phyloP scores from a whole-genome alignment of 1,140 invertebrate genomes.

The Platyscapa corneri region DNA sequence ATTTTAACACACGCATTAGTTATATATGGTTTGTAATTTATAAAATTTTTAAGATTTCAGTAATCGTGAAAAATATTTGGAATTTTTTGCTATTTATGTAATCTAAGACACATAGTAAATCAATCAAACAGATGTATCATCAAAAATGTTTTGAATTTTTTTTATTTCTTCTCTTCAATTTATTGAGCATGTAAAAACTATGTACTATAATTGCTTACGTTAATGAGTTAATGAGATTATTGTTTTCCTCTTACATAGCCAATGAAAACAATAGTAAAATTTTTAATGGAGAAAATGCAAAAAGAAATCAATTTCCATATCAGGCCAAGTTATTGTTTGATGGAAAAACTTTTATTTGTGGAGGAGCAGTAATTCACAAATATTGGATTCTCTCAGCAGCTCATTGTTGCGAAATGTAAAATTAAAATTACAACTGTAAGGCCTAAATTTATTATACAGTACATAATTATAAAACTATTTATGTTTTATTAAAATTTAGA shows the following conservation, averaged over 20 bases:
- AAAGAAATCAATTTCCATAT: not conserved
- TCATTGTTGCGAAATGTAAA: not conserved
- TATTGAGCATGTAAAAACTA: no score
- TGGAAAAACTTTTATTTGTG: not conserved
- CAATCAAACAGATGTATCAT: no score
- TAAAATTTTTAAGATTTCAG: not conserved
- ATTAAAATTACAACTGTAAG: not conserved
- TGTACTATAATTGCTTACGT: no score
- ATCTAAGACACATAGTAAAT: not conserved
- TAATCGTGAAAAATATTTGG: no score
- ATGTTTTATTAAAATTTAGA: no score
- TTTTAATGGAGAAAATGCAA: not conserved
- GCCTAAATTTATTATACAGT: not conserved
- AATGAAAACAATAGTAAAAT: not conserved
- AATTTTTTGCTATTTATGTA: not conserved
- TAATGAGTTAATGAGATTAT: no score
- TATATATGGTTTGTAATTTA: not conserved
- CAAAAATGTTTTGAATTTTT: no score
- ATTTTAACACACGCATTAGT: not conserved
- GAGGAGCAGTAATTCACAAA: conserved; percentile 3
- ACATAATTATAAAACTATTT: not conserved
- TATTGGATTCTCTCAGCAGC: conserved; percentile 18
- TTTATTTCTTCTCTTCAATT: no score
- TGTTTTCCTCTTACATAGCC: no score
- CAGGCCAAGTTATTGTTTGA: not conserved